Evolutionary conservation across 1,140 invertebrate genomes (phyloP).

Genomic region (Rhyzopertha dominica): DNA sequence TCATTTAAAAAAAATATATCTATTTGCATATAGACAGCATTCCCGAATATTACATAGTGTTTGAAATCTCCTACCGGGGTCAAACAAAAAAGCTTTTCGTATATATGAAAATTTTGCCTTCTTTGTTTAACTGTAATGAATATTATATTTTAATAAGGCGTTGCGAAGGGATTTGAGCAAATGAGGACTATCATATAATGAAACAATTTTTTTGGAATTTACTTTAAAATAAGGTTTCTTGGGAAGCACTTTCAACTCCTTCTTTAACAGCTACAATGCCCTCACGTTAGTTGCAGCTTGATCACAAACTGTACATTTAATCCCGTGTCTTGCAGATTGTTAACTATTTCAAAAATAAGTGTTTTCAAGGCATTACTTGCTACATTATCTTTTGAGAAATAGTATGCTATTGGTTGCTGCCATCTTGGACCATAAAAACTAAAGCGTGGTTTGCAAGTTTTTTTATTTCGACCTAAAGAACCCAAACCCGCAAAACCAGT

Average conservation of each 20-base stretch:
- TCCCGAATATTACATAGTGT: constrained; percentile 1
- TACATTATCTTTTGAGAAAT: background rate
- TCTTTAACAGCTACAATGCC: no score
- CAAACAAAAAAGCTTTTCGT: background rate
- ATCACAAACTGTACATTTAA: constrained; percentile 2
- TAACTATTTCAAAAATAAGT: background rate
- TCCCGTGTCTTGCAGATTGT: background rate
- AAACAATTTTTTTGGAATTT: background rate
- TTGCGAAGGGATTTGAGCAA: background rate
- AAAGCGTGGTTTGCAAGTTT: constrained; percentile 2
- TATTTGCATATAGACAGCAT: constrained; percentile 6
- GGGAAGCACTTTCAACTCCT: no score
- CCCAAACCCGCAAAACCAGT: background rate
- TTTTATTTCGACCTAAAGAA: background rate
- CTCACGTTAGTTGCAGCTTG: background rate
- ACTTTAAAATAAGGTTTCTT: no score
- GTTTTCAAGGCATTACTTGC: background rate
- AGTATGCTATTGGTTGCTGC: constrained; percentile 4
- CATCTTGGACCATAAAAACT: constrained; percentile 6
- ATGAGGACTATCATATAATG: constrained; percentile 1
- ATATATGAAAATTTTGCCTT: background rate
- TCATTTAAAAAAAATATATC: no score
- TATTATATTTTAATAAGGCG: constrained; percentile 7
- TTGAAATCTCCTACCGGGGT: background rate
- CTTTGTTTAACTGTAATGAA: background rate